Evolutionary conservation across 1,140 invertebrate genomes (phyloP), one percentile per base, ranked within the genome.

Genomic region (Aradophagus sp.): DNA sequence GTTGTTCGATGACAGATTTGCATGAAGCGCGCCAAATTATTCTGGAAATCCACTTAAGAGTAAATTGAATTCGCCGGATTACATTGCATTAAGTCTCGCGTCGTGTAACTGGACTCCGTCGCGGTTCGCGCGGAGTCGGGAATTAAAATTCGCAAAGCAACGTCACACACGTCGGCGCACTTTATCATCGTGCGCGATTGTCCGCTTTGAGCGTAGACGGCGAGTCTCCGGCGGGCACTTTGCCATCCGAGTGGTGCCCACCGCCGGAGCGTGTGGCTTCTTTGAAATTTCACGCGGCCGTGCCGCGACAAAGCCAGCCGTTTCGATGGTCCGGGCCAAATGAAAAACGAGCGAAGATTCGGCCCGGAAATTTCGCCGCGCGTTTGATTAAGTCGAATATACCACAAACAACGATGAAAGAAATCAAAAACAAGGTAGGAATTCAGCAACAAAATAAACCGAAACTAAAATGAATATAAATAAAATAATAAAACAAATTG

Each of bases 111-210:
- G 31, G 31, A 29, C 36, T 45, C 19, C 16, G 45, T 61, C 23
- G 34, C 23, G 4, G 17, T 26, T 50, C 14, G 36, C 36, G 13
- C n/a, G 17, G 31, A 20, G 6, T 8, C 2, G 11, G 19, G 17
- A 66, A 56, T 66, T 66, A 56, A 56, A 66, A 56, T 56, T 48
- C 52, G 34, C 42, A 52, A 13, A 13, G 44, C 53, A 36, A 34
- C 47, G 32, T 47, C 55, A 41, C 55, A 55, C 19, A 35, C 48
- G 53, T 47, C 34, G 34, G 29, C 48, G 17, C 20, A 55, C 55
- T 68, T 68, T 61, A 55, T 68, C 65, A 61, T 68, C 62, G 14
- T 27, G 62, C 42, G 26, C 65, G 41, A 68, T 52, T 68, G 65
- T 61, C 29, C 14, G 48, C 55, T 58, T 61, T 44, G 44, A 45